These are phyloP conservation scores for Schizaphis graminum DNA, from an alignment of 2,888 invertebrate species.

Conservation along the genomic window DNA sequence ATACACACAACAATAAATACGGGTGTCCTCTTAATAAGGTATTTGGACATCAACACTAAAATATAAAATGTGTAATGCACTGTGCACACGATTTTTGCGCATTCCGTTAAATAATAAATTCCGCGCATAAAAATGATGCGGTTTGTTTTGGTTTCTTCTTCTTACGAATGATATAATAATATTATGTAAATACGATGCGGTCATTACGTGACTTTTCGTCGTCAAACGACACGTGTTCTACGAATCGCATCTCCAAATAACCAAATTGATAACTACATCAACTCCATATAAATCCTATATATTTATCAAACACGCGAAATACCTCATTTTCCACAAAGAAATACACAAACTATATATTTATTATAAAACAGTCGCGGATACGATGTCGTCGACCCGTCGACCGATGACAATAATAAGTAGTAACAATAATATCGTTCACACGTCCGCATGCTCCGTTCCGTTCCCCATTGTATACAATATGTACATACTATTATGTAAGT, in stretches of 20 bases:
- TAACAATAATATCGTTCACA: background rate
- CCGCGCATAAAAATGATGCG: background rate
- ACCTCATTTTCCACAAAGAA: background rate
- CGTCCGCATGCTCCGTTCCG: background rate
- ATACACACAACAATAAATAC: background rate
- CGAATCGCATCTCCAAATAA: background rate
- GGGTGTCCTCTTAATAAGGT: background rate
- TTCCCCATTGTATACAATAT: background rate
- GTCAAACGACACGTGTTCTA: background rate
- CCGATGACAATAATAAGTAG: background rate
- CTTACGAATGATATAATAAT: background rate
- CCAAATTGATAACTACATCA: background rate
- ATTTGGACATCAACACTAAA: background rate
- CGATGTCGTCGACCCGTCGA: background rate
- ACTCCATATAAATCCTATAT: background rate
- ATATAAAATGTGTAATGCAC: background rate
- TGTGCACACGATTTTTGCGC: background rate
- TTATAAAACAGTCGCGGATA: background rate
- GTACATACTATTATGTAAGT: no score
- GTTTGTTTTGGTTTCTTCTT: background rate
- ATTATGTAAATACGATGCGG: background rate
- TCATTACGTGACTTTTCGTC: background rate
- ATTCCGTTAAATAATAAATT: background rate
- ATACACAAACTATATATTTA: background rate
- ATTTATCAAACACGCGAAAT: background rate